Base-by-base conservation (phyloP, 2,888 invertebrate genomes). In the Pteria penguin region DNA sequence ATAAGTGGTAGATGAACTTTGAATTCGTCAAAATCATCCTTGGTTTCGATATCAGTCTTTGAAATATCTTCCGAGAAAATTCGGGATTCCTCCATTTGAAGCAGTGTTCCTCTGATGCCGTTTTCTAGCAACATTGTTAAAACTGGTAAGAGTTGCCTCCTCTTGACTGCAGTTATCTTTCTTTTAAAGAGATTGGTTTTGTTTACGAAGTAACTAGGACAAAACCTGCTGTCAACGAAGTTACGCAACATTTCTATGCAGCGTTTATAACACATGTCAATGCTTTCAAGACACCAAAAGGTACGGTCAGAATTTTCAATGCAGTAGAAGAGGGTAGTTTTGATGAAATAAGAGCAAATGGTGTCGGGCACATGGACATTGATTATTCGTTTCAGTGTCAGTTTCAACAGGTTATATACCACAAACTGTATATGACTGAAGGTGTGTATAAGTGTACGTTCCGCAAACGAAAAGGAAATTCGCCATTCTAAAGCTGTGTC, bases 401-500 rank as follows among this genome's bases (percentile, higher is more conserved):
- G 5, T 52, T 70, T 70, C 8, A 70, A 52, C 4, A 70, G 22
- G 4, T 27, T 24, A 14, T 70, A 70, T 1, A 32, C 29, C 8
- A 52, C 26, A n/a, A 45, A 52, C 22, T 70, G 70, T 5, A 29
- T 54, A 52, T 22, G 29, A 29, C 52, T 70, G 14, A 61, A 61
- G 5, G 36, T 36, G 11, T 11, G n/a, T 22, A 70, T 52, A 2
- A 70, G 52, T 11, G 22, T 8, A 26, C 58, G 8, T 54, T 70
- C 70, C 18, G 52, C 52, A 4, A 70, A 14, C 18, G 61, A 36
- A 29, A 70, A 70, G 18, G 70, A 70, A 5, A 70, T 22, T 11
- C 70, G 33, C 61, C 62, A 62, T 22, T 70, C 61, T 0, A 18
- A 11, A 2, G 61, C 58, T 8, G 26, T 62, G 1, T 14, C n/a